phyloP scores from a whole-genome alignment of 2,113 vertebrate genomes.

The Ictalurus punctatus region DNA sequence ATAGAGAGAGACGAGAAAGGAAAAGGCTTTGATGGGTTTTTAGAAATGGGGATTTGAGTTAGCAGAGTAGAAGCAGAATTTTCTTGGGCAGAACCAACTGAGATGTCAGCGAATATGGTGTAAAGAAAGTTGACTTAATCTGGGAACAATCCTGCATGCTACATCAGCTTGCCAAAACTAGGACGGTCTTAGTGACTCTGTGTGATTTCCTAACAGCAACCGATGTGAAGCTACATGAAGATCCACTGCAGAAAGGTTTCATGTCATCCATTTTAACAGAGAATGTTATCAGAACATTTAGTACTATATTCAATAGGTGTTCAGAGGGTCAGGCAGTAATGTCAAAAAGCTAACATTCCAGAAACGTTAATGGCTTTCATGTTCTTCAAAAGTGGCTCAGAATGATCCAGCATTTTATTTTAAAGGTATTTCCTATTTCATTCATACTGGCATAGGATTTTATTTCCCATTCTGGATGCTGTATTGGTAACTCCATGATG shows the following conservation, averaged over 20 bases:
- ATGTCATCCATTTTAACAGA: not conserved
- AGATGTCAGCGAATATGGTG: constrained; percentile 33
- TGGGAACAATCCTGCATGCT: not conserved
- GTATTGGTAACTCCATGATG: not conserved
- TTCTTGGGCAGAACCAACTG: constrained; percentile 31
- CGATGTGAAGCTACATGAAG: constrained; percentile 13
- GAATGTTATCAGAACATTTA: not conserved
- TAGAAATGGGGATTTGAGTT: constrained; percentile 51
- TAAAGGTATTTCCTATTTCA: not conserved
- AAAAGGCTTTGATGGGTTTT: constrained; percentile 7
- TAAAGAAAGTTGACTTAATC: not conserved
- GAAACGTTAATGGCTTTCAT: not conserved
- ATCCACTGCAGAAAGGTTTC: constrained; percentile 25
- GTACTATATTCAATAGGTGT: no score
- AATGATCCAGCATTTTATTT: not conserved
- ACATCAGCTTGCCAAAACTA: constrained; percentile 25
- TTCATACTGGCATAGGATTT: not conserved
- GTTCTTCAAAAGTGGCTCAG: not conserved
- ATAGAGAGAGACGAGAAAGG: constrained; percentile 6
- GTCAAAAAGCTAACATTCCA: not conserved
- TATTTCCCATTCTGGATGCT: not conserved
- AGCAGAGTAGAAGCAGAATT: constrained; percentile 29
- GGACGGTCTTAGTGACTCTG: constrained; percentile 22
- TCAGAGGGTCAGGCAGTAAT: not conserved
- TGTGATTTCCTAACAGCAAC: constrained; percentile 21